Evolutionary conservation across 2,113 vertebrate genomes (phyloP), one percentile per base, ranked within the genome.

Genomic region (Oxyruncus cristatus): DNA sequence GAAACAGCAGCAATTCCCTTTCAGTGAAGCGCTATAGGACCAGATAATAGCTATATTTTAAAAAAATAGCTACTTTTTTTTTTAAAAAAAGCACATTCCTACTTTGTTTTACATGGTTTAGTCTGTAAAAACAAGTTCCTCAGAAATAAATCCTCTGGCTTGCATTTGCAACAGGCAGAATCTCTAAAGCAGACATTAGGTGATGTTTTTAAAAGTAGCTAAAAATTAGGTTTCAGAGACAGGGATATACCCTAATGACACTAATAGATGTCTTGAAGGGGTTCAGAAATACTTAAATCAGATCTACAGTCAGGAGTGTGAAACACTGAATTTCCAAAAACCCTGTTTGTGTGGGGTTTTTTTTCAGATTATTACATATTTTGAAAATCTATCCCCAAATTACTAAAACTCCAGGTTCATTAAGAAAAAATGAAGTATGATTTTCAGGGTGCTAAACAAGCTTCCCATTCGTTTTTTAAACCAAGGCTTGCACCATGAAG

Each of bases 301-400:
- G 49, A 67, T 8, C 28, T 9, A 9, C 10, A 19, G 15, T n/a
- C 47, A 65, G 21, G 61, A 74, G 2, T 5, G 11, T 46, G 61
- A 81, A 78, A 75, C 61, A 56, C 0, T 24, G n/a, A 66, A 63
- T 8, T 79, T 72, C 24, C 55, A 18, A 53, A 44, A 75, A 65
- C 2, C 27, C 11, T n/a, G 10, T 21, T 74, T 37, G 9, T 8
- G 0, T 4, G 15, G 3, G 4, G n/a, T n/a, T 55, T 62, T 52
- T 50, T 42, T 72, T 19, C n/a, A 84, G 46, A 5, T 62, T 21
- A 71, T 14, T 53, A 46, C 5, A 1, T 63, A 50, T 20, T 91
- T 62, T 55, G 10, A 77, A 77, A 80, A 83, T 58, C 32, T 4
- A 2, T 7, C 21, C 26, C 26, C 22, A 67, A 24, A 90, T 61